Percentiles rank a stretch among this genome's conserved stretches.
Conservation (phyloP, 1,140 invertebrate species). For the Drosophila parabipectinata region DNA sequence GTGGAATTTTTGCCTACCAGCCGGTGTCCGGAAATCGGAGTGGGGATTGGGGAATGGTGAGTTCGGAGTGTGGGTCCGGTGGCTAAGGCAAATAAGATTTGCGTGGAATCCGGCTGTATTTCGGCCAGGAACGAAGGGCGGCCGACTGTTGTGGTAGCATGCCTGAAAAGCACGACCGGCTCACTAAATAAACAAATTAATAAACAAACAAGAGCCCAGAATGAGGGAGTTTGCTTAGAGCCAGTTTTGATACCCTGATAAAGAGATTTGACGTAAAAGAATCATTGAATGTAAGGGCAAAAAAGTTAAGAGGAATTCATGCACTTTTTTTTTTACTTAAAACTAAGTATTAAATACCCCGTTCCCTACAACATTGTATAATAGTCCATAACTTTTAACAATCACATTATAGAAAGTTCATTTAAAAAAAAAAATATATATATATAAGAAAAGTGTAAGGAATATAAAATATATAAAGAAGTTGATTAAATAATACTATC, state of each 20-base stretch:
- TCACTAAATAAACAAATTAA: conserved; percentile 73
- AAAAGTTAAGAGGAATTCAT: background rate
- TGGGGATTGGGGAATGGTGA: conserved; percentile 1
- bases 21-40: conserved; percentile 6
- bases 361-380: too few species aligned
- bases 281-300: conserved; percentile 25
- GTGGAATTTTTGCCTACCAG: conserved; percentile 45
- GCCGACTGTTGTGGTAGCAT: conserved; percentile 23
- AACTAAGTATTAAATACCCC: too few species aligned
- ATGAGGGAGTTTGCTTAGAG: conserved; percentile 28
- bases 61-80: conserved; percentile 12
- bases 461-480: too few species aligned
- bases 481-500: too few species aligned
- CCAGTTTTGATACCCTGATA: conserved; percentile 27
- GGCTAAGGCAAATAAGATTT: conserved; percentile 67
- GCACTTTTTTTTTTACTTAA: background rate
- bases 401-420: too few species aligned
- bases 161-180: conserved; percentile 44
- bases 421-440: too few species aligned
- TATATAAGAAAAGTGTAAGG: too few species aligned
- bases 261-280: conserved; percentile 21
- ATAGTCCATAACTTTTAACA: too few species aligned
- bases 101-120: conserved; percentile 39
- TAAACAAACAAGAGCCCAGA: conserved; percentile 53
- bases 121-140: conserved; percentile 1